These are phyloP conservation scores for Thumatha senex DNA, from an alignment of 2,888 invertebrate species.

Conservation along the genomic window DNA sequence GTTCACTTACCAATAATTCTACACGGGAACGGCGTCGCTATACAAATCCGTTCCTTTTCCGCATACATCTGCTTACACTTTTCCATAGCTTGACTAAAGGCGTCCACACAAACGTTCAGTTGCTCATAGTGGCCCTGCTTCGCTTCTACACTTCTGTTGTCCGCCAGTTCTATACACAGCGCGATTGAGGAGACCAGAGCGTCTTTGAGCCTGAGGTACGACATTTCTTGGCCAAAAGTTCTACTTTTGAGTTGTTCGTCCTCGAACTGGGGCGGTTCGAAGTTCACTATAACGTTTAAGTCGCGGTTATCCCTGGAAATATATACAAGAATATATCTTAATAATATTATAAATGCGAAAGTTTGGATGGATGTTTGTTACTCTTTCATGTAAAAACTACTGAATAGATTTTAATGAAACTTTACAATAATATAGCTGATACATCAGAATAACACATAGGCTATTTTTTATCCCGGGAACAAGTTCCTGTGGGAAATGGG, in stretches of 20 bases:
- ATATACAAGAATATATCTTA: background rate
- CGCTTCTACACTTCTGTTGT: constrained; percentile 45
- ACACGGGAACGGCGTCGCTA: constrained; percentile 64
- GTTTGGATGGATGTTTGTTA: too few species aligned
- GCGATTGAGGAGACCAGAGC: constrained; percentile 62
- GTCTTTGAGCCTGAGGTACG: constrained; percentile 67
- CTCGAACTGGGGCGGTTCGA: constrained; percentile 84
- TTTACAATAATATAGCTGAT: too few species aligned
- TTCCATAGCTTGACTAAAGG: constrained; percentile 60
- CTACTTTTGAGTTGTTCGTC: constrained; percentile 56
- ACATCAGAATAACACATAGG: too few species aligned
- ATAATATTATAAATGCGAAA: too few species aligned
- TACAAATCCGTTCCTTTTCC: constrained; percentile 50
- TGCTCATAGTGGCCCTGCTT: constrained; percentile 53
- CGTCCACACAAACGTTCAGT: constrained; percentile 53
- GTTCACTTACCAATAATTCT: constrained; percentile 66
- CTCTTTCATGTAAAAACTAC: too few species aligned
- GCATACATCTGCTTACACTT: constrained; percentile 53
- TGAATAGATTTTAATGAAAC: too few species aligned
- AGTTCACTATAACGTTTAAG: constrained; percentile 86
- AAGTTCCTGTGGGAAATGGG: too few species aligned
- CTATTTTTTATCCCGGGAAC: too few species aligned
- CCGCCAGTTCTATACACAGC: constrained; percentile 63
- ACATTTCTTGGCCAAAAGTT: constrained; percentile 65
- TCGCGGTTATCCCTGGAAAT: constrained; percentile 89